Evolutionary conservation across 2,797 vertebrate species (phyloP).

Genomic region (Enoplosus armatus): DNA sequence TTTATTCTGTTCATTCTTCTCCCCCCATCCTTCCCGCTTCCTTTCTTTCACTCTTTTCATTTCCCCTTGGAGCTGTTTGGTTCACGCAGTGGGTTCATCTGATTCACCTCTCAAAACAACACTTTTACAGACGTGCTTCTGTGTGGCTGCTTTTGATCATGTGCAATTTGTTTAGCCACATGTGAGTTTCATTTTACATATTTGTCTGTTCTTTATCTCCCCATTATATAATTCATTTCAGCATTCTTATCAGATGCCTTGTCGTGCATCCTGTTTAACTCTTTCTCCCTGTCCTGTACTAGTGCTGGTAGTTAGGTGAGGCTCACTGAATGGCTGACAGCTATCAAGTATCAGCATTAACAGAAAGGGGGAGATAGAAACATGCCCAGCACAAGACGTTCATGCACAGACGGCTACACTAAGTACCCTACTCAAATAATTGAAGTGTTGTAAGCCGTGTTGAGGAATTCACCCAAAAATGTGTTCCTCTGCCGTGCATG

Average conservation of each 20-base stretch:
- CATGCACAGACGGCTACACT: background rate
- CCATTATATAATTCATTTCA: background rate
- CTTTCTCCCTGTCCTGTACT: background rate
- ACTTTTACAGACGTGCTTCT: background rate
- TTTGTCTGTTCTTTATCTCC: background rate
- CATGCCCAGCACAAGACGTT: background rate
- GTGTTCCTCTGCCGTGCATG: background rate
- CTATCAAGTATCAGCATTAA: constrained; percentile 62
- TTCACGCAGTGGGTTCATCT: background rate
- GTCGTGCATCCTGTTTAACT: background rate
- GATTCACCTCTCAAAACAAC: background rate
- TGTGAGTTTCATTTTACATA: background rate
- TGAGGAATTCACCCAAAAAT: background rate
- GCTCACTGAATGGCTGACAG: constrained; percentile 56
- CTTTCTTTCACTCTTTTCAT: background rate
- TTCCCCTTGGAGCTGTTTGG: background rate
- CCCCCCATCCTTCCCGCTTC: too few species aligned
- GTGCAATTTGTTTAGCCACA: background rate
- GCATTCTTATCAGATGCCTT: background rate
- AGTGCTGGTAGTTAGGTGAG: constrained; percentile 5
- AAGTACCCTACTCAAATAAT: constrained; percentile 1
- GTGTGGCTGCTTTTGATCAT: background rate
- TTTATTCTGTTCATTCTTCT: background rate
- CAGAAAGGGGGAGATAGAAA: constrained; percentile 12
- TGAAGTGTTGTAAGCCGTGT: background rate